Base-by-base conservation (phyloP, 2,113 vertebrate species). In the Gobius niger region DNA sequence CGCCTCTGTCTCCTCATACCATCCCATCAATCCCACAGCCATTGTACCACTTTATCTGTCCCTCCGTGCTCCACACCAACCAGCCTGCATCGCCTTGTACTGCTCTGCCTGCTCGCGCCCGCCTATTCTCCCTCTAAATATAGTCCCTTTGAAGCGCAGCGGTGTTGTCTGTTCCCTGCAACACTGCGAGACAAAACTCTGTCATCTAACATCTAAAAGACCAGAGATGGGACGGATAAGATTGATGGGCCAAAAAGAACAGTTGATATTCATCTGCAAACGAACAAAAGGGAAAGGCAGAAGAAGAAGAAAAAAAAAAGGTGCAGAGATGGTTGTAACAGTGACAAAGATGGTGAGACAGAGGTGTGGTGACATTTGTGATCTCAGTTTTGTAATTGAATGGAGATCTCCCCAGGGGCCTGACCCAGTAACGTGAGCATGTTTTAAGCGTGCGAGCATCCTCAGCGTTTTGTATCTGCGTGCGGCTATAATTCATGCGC, bases 341-440 rank as follows among this genome's bases (percentile, higher is more conserved):
- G 52, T 7, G 59, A 49, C 24, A 47, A 10, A 65, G 9, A 65
- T 3, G 59, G 44, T 46, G 67, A 57, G 7, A 62, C 70, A 78
- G 77, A 73, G 75, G 76, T 82, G 81, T 77, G 74, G 41, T 87
- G 87, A 85, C 83, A 89, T 85, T 85, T 85, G 47, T 86, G 81
- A 85, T 86, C 80, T 85, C 89, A 81, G 67, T 84, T 90, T 90
- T 90, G 73, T 87, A 89, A 91, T 87, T 86, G 82, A 91, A 88
- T 87, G 78, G 82, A 83, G 78, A 84, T 82, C 80, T 87, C 89
- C 79, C 78, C 13, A 11, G 82, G 78, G 85, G 75, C 73, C 80
- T 87, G 84, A 87, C 86, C 84, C 56, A 85, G 76, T 82, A 88
- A 82, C 50, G 42, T 54, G 44, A 54, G 68, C 54, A 68, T 5